Base-by-base conservation (phyloP, 2,888 invertebrate genomes). In the Cylindroiulus punctatus region DNA sequence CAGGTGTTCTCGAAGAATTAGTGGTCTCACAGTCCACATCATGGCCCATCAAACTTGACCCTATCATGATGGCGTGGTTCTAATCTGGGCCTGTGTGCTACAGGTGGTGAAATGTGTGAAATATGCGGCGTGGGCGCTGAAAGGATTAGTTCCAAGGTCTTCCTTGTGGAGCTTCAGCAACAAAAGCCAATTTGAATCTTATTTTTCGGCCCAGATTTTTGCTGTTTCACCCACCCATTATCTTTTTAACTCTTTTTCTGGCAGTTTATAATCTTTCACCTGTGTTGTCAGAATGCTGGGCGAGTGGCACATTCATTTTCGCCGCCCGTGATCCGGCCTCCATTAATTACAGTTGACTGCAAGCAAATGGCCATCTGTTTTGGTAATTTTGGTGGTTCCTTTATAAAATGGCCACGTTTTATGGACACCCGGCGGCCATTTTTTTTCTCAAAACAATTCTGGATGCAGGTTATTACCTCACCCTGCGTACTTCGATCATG, bases 201-300 rank as follows among this genome's bases (percentile, higher is more conserved):
- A 57, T 57, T 57, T 57, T 57, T 22, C n/a, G n/a, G 57, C 4
- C 57, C 57, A 22, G 10, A 57, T 57, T 57, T 57, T 57, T 22
- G 57, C 57, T 57, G 57, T 57, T 57, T 57, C 57, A 57, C 57
- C 57, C 57, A 22, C 57, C 22, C 57, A 57, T 57, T 22, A 57
- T 57, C 22, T 22, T 22, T 22, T 57, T 22, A 57, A 57, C 57
- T 22, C 57, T 57, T 57, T 57, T 57, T 4, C n/a, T 7, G 4
- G 4, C 7, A 8, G 57, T 22, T 57, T 57, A 2, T 57, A 57
- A 57, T 57, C 22, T 57, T 57, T 57, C 57, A 22, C 22, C 57
- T 22, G 22, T 57, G 57, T 22, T 57, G 57, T 57, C 57, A 57
- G 10, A 57, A 57, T 22, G 57, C 40, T 8, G 40, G 4, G 40